Evolutionary conservation across 2,113 vertebrate genomes (phyloP).

Genomic region (Holacanthus passer): DNA sequence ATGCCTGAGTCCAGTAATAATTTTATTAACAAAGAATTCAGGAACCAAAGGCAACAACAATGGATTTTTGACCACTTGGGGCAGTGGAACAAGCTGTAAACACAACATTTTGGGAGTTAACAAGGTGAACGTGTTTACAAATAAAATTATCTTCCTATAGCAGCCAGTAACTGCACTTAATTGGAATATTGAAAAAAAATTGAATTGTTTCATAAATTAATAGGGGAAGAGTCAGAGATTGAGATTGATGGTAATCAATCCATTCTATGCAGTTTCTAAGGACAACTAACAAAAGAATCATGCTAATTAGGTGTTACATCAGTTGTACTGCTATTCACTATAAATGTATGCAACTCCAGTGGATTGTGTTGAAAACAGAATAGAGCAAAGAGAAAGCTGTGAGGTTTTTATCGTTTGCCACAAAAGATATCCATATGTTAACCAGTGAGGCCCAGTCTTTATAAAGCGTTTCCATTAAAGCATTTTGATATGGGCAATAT

Average conservation of each 20-base stretch:
- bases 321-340: background rate
- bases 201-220: slow-evolving; percentile 8
- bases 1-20: too few species aligned
- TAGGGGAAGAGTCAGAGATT: background rate
- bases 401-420: background rate
- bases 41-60: too few species aligned
- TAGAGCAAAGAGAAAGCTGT: background rate
- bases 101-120: too few species aligned
- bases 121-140: too few species aligned
- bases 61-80: too few species aligned
- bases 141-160: background rate
- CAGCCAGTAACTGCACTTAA: background rate
- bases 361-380: slow-evolving; percentile 8
- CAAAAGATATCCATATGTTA: background rate
- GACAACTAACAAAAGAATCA: slow-evolving; percentile 50
- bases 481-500: too few species aligned
- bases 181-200: slow-evolving; percentile 29
- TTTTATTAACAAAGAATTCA: too few species aligned
- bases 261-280: background rate
- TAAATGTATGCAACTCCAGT: slow-evolving; percentile 16
- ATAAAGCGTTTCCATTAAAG: background rate
- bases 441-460: background rate
- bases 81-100: too few species aligned
- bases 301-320: slow-evolving; percentile 25
- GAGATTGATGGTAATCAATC: too few species aligned